Base-by-base conservation (phyloP, 2,797 vertebrate genomes). In the Semotilus atromaculatus region DNA sequence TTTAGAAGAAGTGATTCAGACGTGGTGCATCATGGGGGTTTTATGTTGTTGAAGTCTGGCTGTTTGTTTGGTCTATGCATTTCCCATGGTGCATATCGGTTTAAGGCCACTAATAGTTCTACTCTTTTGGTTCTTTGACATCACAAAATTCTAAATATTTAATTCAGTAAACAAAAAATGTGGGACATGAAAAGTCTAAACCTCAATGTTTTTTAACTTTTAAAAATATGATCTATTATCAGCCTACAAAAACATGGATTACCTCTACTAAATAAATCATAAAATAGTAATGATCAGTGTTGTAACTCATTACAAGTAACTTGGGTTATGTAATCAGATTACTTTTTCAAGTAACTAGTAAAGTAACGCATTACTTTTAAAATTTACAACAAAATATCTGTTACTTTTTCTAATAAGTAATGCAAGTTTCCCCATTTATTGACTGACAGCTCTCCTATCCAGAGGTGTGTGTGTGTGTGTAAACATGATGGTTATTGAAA, bases 1-100 rank as follows among this genome's bases (percentile, higher is more conserved):
- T 97, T 93, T 99, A 90, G 23, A 7, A 14, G 45, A 48, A 16
- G 9, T 38, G 19, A 31, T 19, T 19, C 18, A 43, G 36, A 43
- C 40, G 5, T 3, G 26, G 5, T 73, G 43, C 71, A 73, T 51
- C 29, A 48, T 51, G 43, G 71, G 70, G 23, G n/a, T 43, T 71
- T 21, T 16, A 21, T 21, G 19, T 7, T 45, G 34, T 23, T 68
- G 66, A 38, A 23, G 23, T 43, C 5, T 16, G 23, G 14, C 8
- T n/a, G 23, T 58, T 16, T 1, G 60, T 58, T 16, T 1, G 60
- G 58, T 62, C n/a, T 26, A 8, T 43, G 14, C 21, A 70, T 60
- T 26, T n/a, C 23, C 55, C 23, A n/a, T 11, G 23, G 9, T 60
- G 18, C 23, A 60, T 2, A 60, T 9, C 5, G 10, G 26, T 26